phyloP scores from a whole-genome alignment of 2,888 invertebrate species.

The Cistogaster globosa region DNA sequence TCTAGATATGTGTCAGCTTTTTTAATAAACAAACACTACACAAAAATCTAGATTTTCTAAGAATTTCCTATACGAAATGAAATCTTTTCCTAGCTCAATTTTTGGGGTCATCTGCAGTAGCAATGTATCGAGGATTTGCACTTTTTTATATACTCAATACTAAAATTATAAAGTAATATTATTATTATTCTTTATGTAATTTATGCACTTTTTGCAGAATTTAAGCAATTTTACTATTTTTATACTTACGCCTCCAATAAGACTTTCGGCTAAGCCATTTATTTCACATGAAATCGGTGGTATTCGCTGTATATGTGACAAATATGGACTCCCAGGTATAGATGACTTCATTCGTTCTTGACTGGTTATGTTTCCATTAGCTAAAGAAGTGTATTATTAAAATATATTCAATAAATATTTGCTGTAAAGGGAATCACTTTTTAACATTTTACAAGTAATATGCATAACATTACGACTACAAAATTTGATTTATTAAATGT shows the following conservation, averaged over 20 bases:
- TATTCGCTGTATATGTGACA: conserved; percentile 84
- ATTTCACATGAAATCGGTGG: conserved; percentile 89
- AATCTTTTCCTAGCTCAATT: background rate
- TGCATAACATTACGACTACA: background rate
- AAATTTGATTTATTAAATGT: too few relatives aligned
- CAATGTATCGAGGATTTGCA: too few relatives aligned
- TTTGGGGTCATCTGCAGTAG: too few relatives aligned
- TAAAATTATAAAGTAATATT: too few relatives aligned
- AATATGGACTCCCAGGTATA: conserved; percentile 88
- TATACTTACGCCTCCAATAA: conserved; percentile 92
- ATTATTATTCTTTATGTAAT: too few relatives aligned
- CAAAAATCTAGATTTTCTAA: background rate
- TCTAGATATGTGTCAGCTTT: too few relatives aligned
- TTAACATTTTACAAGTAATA: background rate
- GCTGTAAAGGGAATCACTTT: background rate
- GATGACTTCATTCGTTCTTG: conserved; percentile 86
- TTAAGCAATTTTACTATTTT: background rate
- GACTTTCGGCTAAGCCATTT: conserved; percentile 96
- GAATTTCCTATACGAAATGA: background rate
- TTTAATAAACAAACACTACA: too few relatives aligned
- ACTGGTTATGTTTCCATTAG: conserved; percentile 70
- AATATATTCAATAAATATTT: background rate
- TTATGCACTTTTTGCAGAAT: background rate
- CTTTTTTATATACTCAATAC: too few relatives aligned
- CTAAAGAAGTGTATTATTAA: conserved; percentile 72